Base-by-base conservation (phyloP, 2,888 invertebrate species). In the Tinea semifulvella region DNA sequence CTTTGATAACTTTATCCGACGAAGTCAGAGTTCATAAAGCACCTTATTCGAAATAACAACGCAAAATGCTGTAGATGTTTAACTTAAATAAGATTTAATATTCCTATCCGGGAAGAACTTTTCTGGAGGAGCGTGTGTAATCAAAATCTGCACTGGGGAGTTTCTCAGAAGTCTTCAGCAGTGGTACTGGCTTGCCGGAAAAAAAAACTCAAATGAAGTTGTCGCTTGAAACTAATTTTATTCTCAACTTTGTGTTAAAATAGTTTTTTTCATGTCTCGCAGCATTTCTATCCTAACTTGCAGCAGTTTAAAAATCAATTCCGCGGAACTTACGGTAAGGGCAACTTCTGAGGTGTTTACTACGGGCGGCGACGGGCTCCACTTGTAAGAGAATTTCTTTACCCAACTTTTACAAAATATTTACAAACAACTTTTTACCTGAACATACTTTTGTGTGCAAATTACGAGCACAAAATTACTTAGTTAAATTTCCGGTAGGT, bases 81-180 rank as follows among this genome's bases (percentile, higher is more conserved):
- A 77, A 79, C 68, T 80, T 77, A 79, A 79, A 79, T 77, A 77
- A 73, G 76, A 80, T 80, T 80, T 80, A 80, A 79, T 79, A 80
- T 80, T 80, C 77, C 68, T 70, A 76, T 73, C 76, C 69, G 60
- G 58, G 66, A 68, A 65, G 68, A 73, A 79, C 71, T 72, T 79
- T 71, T 64, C 63, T 66, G 65, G 69, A 74, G 69, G 66, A 79
- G 76, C 75, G 77, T 76, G 68, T 80, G 77, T 80, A 80, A 80
- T 80, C 77, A 80, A 77, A 80, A 80, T 75, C 74, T 73, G 72
- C 75, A 73, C 61, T 63, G 67, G 57, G 63, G 76, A 79, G 65
- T 79, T 77, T 68, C 51, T 60, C 67, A 60, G 64, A 69, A 75
- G 68, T 69, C 72, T 71, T 60, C 63, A 68, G 75, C 75, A 70